phyloP scores from a whole-genome alignment of 1,140 invertebrate genomes.

The Sminthurides bifidus region DNA sequence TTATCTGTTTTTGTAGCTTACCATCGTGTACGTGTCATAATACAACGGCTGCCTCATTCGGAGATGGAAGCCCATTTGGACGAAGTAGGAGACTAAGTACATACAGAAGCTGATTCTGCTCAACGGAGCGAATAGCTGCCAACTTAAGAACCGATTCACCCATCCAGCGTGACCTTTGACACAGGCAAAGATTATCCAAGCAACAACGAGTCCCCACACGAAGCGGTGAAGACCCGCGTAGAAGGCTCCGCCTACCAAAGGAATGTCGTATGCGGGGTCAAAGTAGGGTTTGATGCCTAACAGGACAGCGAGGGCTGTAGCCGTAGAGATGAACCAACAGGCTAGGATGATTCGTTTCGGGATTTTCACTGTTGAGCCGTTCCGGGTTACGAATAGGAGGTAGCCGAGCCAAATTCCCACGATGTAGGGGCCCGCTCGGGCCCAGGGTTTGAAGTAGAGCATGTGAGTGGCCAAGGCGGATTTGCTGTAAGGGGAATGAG shows the following conservation, averaged over 20 bases:
- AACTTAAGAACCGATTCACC: slow-evolving; percentile 44
- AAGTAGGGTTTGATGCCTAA: slow-evolving; percentile 35
- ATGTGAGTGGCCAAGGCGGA: neutral
- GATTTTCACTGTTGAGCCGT: neutral
- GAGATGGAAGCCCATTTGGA: slow-evolving; percentile 12
- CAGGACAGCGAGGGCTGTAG: slow-evolving; percentile 32
- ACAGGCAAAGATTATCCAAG: slow-evolving; percentile 57
- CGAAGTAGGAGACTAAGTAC: slow-evolving; percentile 43
- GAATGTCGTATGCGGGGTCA: slow-evolving; percentile 34
- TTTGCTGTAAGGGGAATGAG: neutral
- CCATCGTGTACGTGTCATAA: slow-evolving; percentile 2
- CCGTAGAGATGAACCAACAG: slow-evolving; percentile 35
- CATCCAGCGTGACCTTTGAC: slow-evolving; percentile 48
- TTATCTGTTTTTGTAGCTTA: neutral
- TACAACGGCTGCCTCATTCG: neutral
- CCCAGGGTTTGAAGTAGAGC: slow-evolving; percentile 25
- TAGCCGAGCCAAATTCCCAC: slow-evolving; percentile 22
- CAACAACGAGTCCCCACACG: slow-evolving; percentile 47
- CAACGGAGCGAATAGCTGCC: slow-evolving; percentile 42
- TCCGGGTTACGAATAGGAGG: slow-evolving; percentile 5
- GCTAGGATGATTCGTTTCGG: slow-evolving; percentile 2
- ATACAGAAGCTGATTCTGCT: slow-evolving; percentile 45
- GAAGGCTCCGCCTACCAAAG: slow-evolving; percentile 41
- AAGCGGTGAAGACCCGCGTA: slow-evolving; percentile 50
- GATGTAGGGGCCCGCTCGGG: slow-evolving; percentile 19